Percentiles rank a stretch among this genome's conserved stretches.
These are phyloP conservation scores for Prionace glauca DNA, from an alignment of 2,797 vertebrate genomes.

Conservation along the genomic window DNA sequence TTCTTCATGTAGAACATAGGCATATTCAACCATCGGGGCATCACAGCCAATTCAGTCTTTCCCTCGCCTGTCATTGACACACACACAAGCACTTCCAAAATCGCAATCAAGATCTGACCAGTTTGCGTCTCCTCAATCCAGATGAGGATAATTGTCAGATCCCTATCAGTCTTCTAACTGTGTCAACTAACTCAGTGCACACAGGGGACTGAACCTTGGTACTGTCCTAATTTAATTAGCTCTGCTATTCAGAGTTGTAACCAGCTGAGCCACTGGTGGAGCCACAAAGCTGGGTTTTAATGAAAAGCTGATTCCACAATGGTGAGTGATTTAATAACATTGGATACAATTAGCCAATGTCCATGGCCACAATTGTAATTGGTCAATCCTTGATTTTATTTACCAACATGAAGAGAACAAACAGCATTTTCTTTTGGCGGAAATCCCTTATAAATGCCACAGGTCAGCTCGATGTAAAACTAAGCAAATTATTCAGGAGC, in stretches of 20 bases:
- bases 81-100: background rate
- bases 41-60: background rate
- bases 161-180: background rate
- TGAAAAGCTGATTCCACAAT: background rate
- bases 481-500: background rate
- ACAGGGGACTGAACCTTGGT: background rate
- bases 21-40: background rate
- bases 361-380: background rate
- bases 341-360: background rate
- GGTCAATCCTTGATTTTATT: background rate
- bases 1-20: background rate
- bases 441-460: background rate
- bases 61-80: background rate
- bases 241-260: background rate
- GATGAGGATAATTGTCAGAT: background rate
- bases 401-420: background rate
- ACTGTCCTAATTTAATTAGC: background rate
- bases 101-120: background rate
- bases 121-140: background rate
- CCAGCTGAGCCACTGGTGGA: background rate
- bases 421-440: background rate
- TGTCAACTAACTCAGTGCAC: background rate
- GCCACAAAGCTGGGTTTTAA: background rate
- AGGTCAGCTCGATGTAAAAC: background rate
- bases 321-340: background rate